Base-by-base conservation (phyloP, 2,113 vertebrate species). In the Lycocorax pyrrhopterus region DNA sequence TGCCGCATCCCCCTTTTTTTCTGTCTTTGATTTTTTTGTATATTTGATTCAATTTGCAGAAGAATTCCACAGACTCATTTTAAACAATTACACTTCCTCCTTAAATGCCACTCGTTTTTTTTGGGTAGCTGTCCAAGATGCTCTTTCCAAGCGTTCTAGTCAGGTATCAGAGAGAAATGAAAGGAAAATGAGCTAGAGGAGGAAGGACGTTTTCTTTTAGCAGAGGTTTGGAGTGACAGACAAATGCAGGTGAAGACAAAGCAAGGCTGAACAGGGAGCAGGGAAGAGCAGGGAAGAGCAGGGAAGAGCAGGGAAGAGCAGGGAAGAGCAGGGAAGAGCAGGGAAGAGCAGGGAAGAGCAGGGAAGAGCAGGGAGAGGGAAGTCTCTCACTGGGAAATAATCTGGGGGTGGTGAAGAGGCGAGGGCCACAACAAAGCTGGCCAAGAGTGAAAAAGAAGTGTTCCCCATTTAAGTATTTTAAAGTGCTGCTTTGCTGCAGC, bases 1-100 rank as follows among this genome's bases (percentile, higher is more conserved):
- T 67, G 15, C 5, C 6, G 3, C 3, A 0, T 5, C 2, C 3
- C 5, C 1, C 3, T 9, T 44, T 30, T n/a, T 43, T 66, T 29
- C 51, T 52, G 5, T 11, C 29, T 75, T 63, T 63, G 32, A 21
- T 52, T 60, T 56, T 80, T 56, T 39, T 17, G 6, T 33, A 6
- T 32, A 62, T 51, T 78, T 78, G 16, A 73, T 90, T 69, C 6
- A 4, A 68, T 59, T 72, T 76, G 30, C 62, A 55, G 56, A 75
- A 75, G 16, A 64, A 30, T 56, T 90, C 16, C 35, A 88, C 5
- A 33, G n/a, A 79, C 18, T 53, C 25, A 16, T 66, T 81, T 80
- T 23, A 77, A 77, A 46, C 4, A 11, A 37, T 27, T 15, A 25
- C 10, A 16, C 29, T 47, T 71, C 47, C 30, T 84, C 33, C 33